Evolutionary conservation across 2,797 vertebrate species (phyloP), one percentile per base, ranked within the genome.

Genomic region (Crocidura indochinensis): DNA sequence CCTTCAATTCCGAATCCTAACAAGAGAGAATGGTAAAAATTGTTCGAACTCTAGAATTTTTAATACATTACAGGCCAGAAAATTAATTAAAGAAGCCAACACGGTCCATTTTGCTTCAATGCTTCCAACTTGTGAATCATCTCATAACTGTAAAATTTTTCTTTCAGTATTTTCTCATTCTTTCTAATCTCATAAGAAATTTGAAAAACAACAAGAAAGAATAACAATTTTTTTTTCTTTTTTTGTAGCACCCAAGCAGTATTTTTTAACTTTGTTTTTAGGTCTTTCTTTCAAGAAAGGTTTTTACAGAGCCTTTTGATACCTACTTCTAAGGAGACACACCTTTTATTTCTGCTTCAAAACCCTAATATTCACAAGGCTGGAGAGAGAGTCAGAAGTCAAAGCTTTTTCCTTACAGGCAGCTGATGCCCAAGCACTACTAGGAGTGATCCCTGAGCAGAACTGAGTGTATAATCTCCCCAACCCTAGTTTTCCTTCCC

Each of bases 231-330:
- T 69, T n/a, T n/a, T 86, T 68, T 68, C 75, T 44, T 38, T 93
- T 93, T 91, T 87, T 64, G 84, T 10, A 84, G 69, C 19, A 84
- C 49, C 64, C 5, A 60, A 11, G 71, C 62, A 72, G 65, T 82
- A 71, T 84, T 84, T 87, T 81, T 90, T 76, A 93, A 47, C 76
- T 87, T 86, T 91, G 68, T 85, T 92, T 87, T 88, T 17, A 78
- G 31, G 81, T 64, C 67, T 64, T 87, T n/a, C 51, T 15, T 53
- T 53, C 27, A 77, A 91, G 80, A 22, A 90, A 92, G 69, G 49
- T 60, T 89, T 87, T 90, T 77, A 77, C 2, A 26, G 46, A 74
- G 84, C 27, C 60, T n/a, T 87, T 80, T 94, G 81, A 75, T 38
- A 82, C n/a, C 14, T 15, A 56, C 2, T 80, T 67, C 72, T 78